Conservation (phyloP, 1,140 invertebrate species). For the Halotydeus destructor region DNA sequence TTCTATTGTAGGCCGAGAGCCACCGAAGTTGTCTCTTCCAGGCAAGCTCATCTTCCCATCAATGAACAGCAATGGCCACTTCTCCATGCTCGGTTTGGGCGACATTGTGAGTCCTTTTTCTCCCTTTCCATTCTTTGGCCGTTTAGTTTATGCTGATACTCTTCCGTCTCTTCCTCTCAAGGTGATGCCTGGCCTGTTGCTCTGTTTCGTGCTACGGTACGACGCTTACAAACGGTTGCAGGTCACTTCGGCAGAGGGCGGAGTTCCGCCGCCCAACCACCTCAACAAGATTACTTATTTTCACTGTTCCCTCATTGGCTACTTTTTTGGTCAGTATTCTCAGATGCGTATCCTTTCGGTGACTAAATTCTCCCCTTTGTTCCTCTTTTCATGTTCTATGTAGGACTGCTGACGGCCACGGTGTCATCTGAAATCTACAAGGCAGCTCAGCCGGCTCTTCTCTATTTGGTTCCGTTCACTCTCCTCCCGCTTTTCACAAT, state of each 20-base stretch:
- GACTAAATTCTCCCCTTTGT: slow-evolving; percentile 4
- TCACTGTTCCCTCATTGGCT: slow-evolving; percentile 92
- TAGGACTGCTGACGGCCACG: slow-evolving; percentile 77
- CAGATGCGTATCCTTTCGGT: slow-evolving; percentile 5
- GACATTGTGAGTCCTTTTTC: slow-evolving; percentile 49
- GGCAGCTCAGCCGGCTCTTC: slow-evolving; percentile 83
- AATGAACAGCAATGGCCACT: slow-evolving; percentile 81
- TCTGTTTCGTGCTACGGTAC: slow-evolving; percentile 83
- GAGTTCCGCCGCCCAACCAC: slow-evolving; percentile 50
- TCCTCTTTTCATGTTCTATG: slow-evolving; percentile 9
- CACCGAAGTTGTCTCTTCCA: slow-evolving; percentile 80
- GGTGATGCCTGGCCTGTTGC: slow-evolving; percentile 79
- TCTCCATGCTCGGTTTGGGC: slow-evolving; percentile 87
- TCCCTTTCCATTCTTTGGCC: background rate
- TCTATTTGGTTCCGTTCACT: slow-evolving; percentile 92
- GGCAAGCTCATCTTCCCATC: slow-evolving; percentile 89
- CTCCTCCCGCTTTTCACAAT: slow-evolving; percentile 81
- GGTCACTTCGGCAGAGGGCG: slow-evolving; percentile 39
- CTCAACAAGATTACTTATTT: slow-evolving; percentile 54
- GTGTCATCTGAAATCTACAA: slow-evolving; percentile 93
- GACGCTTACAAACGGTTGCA: slow-evolving; percentile 82
- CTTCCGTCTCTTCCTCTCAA: slow-evolving; percentile 31
- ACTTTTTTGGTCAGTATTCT: slow-evolving; percentile 46
- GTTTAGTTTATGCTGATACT: no score
- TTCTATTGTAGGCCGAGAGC: slow-evolving; percentile 52